phyloP scores from a whole-genome alignment of 2,888 invertebrate genomes.

The Odiellus spinosus region DNA sequence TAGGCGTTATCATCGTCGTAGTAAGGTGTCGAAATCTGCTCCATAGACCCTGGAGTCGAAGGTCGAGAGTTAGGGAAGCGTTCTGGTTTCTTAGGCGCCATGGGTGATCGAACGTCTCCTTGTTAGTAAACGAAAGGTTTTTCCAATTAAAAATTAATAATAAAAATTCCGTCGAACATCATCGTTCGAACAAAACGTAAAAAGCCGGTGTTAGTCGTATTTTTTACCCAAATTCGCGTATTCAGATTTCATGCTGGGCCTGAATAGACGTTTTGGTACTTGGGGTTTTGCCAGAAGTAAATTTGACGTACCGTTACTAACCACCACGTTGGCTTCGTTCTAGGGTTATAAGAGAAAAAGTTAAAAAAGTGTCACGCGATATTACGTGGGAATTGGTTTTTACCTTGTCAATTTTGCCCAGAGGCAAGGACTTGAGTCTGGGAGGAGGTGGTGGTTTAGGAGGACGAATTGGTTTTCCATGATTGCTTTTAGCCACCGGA shows the following conservation, averaged over 20 bases:
- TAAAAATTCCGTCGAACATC: neutral
- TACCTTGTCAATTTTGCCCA: no score
- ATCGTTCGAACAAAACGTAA: neutral
- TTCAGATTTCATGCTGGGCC: slow-evolving; percentile 1
- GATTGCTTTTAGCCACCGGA: neutral
- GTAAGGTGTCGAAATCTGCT: no score
- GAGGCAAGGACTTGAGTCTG: slow-evolving; percentile 1
- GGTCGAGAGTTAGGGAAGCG: slow-evolving; percentile 1
- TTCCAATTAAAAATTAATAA: no score
- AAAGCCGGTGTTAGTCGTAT: no score
- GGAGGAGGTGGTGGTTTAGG: slow-evolving; percentile 15
- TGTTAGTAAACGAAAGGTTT: neutral
- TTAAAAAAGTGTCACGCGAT: no score
- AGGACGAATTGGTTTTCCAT: slow-evolving; percentile 1
- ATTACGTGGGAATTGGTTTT: no score
- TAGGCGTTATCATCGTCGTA: no score
- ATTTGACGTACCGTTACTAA: no score
- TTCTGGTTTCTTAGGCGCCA: slow-evolving; percentile 16
- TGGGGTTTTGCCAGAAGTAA: neutral
- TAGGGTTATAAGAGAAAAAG: no score
- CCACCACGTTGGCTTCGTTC: no score
- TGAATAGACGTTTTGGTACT: neutral
- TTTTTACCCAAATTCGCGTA: neutral
- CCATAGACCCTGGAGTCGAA: no score
- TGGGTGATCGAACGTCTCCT: slow-evolving; percentile 14